Percentiles rank a stretch among this genome's conserved stretches.
Conservation (phyloP, 2,113 vertebrate genomes). For the Pica pica region DNA sequence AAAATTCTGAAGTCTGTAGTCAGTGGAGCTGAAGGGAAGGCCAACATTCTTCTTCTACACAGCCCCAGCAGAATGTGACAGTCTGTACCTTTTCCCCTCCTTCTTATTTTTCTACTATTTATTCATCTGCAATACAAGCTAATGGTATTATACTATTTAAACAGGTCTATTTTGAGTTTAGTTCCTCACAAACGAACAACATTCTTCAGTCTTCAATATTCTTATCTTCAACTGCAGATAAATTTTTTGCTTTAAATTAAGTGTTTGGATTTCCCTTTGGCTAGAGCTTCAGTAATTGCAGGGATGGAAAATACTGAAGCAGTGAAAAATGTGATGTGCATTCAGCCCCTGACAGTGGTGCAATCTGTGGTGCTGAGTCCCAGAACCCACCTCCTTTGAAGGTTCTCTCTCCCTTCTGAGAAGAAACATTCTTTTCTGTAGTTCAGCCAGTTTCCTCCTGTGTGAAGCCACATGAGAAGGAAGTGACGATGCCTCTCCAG, state of each 20-base stretch:
- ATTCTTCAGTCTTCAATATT: neutral
- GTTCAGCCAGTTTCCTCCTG: neutral
- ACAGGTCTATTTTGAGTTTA: fast-evolving
- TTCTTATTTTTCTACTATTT: neutral
- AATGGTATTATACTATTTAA: neutral
- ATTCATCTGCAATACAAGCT: neutral
- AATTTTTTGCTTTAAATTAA: neutral
- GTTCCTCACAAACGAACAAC: neutral
- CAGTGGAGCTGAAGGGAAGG: neutral
- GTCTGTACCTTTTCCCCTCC: neutral
- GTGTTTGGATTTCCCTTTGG: neutral
- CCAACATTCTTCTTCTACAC: neutral
- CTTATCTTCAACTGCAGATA: neutral
- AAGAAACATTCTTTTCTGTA: neutral
- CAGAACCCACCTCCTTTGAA: neutral
- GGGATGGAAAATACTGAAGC: neutral
- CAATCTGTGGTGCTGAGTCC: neutral
- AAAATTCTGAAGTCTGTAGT: neutral
- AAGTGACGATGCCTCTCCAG: fast-evolving
- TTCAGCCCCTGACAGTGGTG: neutral
- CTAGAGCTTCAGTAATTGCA: neutral
- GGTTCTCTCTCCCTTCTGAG: neutral
- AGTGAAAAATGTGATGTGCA: neutral
- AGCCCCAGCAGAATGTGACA: neutral
- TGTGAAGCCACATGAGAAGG: neutral